Base-by-base conservation (phyloP, 2,797 vertebrate species). In the Platyrinchus mystaceus region DNA sequence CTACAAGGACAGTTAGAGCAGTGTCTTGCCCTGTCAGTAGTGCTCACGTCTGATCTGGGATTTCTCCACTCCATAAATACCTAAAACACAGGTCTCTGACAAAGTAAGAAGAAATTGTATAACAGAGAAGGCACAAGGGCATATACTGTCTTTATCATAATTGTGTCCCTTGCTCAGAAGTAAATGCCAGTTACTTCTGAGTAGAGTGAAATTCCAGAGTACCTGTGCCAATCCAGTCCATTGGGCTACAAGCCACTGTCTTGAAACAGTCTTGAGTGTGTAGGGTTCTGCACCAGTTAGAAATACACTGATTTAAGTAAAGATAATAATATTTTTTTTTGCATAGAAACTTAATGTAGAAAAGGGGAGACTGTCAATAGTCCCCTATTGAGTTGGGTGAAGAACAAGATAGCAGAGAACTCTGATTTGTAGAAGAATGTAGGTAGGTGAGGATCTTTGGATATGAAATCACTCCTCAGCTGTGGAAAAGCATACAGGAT, bases 191-290 rank as follows among this genome's bases (percentile, higher is more conserved):
- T 85, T 77, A 39, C 30, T 49, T 70, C 27, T 58, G 24, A 30
- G 16, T 46, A 36, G 39, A 66, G 28, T 55, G 34, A 47, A 71
- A 71, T 56, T 87, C 59, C 36, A 22, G 73, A 68, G 7, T 7
- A 10, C 3, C 0, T 8, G 26, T 71, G 62, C 34, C 0, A 0
- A 3, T 78, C 36, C 32, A 20, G 18, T 53, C 46, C 22, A 3
- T 1, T 73, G 36, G 41, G n/a, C 49, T 68, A 26, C 39, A 36
- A 24, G n/a, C 12, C 32, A 7, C 21, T 53, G 21, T 70, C 59
- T 76, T 83, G 67, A 71, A 84, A 28, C 19, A 39, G 21, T 43
- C 39, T 39, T 70, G 10, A 27, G n/a, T 20, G 41, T 62, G 13
- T 41, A 67, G 26, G 5, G 21, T 74, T 39, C 60, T 67, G 34